Conservation (phyloP, 2,113 vertebrate species). For the Heterotis niloticus region DNA sequence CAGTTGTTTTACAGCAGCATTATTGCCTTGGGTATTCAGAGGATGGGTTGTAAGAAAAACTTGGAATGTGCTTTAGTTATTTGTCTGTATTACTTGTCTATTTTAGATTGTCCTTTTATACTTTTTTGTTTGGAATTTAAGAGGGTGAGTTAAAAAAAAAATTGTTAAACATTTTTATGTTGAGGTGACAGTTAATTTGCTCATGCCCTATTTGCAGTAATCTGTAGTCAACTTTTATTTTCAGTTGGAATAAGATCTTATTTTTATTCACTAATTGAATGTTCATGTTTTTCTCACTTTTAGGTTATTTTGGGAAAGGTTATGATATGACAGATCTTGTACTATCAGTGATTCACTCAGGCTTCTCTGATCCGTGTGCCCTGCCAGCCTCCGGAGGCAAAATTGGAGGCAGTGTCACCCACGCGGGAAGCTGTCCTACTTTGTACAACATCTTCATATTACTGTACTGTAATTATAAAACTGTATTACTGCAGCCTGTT, state of each 20-base stretch:
- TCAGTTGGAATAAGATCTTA: not conserved
- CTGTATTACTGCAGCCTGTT: not conserved
- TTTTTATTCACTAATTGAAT: not conserved
- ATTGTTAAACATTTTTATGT: not conserved
- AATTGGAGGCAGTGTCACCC: not conserved
- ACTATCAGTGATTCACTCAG: not conserved
- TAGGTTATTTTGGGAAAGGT: not conserved
- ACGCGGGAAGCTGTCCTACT: not conserved
- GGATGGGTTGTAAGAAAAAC: not conserved
- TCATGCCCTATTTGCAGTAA: not conserved
- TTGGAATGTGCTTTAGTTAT: not conserved
- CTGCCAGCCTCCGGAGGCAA: not conserved
- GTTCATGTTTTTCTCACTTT: not conserved
- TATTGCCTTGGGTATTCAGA: too few species aligned
- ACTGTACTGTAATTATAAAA: not conserved
- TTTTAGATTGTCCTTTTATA: not conserved
- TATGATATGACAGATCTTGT: not conserved
- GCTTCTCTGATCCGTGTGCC: not conserved
- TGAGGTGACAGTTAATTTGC: not conserved
- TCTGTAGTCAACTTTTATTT: not conserved
- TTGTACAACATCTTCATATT: not conserved
- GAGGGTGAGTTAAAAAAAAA: not conserved
- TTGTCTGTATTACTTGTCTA: not conserved
- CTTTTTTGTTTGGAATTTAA: slow-evolving; percentile 1
- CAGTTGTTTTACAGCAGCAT: not conserved